Conservation (phyloP, 2,797 vertebrate species). For the Amazona finschi region DNA sequence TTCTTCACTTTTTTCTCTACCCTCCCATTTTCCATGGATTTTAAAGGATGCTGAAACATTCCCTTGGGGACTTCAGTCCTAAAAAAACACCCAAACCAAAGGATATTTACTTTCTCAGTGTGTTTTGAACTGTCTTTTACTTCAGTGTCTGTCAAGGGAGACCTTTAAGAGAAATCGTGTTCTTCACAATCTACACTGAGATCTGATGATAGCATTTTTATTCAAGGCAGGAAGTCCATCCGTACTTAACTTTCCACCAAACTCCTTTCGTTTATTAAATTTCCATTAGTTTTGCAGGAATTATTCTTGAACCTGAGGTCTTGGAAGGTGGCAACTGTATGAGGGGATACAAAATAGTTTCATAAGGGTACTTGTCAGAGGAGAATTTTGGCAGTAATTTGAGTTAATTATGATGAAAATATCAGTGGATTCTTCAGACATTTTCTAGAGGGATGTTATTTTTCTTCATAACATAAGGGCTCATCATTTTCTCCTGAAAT, state of each 20-base stretch:
- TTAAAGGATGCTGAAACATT: not conserved
- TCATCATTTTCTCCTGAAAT: constrained; percentile 40
- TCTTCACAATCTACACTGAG: not conserved
- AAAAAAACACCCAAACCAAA: not conserved
- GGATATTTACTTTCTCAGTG: not conserved
- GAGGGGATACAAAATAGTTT: not conserved
- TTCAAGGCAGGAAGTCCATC: not conserved
- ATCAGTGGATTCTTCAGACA: constrained; percentile 42
- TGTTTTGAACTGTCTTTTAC: constrained; percentile 22
- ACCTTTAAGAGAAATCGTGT: not conserved
- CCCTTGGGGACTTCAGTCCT: not conserved
- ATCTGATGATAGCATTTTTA: not conserved
- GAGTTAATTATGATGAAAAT: constrained; percentile 29
- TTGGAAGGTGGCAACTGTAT: not conserved
- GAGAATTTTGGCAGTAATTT: constrained; percentile 19
- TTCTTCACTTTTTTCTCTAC: not conserved
- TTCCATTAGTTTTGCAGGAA: not conserved
- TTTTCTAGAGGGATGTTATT: constrained; percentile 33
- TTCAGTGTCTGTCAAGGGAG: not conserved
- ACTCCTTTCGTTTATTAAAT: not conserved
- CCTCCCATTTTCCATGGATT: not conserved
- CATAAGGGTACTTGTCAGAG: not conserved
- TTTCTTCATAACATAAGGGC: constrained; percentile 15
- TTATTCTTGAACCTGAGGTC: not conserved
- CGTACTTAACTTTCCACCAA: not conserved